Conservation (phyloP, 2,888 invertebrate genomes). For the Hydrotaea diabolus region DNA sequence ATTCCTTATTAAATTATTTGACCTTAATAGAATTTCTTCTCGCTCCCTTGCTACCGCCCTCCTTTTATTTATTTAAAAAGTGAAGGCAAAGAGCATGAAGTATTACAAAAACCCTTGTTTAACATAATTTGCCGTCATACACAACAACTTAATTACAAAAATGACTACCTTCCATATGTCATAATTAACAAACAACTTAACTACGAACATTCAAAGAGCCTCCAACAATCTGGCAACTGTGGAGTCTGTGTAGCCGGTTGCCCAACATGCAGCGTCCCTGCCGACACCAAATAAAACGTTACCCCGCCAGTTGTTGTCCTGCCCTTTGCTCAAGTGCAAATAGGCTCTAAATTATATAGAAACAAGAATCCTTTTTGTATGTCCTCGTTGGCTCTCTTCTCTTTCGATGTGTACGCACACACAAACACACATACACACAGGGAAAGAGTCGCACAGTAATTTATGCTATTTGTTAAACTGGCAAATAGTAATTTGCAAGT, state of each 20-base stretch:
- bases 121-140: too few species aligned
- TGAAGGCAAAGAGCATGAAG: too few species aligned
- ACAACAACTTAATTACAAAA: too few species aligned
- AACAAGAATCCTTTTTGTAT: not conserved
- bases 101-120: too few species aligned
- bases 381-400: not conserved
- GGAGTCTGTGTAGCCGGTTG: not conserved
- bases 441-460: conserved; percentile 54
- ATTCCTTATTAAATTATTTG: too few species aligned
- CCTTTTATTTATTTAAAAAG: too few species aligned
- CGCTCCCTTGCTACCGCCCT: too few species aligned
- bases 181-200: not conserved
- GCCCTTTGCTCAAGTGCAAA: not conserved
- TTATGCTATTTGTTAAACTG: conserved; percentile 67
- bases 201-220: not conserved
- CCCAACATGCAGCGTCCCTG: not conserved
- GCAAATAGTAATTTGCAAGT: conserved; percentile 75
- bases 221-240: conserved; percentile 20
- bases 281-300: too few species aligned
- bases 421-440: not conserved
- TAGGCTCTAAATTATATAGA: conserved; percentile 3
- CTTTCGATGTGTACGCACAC: not conserved
- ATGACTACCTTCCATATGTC: too few species aligned
- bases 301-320: not conserved
- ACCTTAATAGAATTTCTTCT: too few species aligned